Conservation (phyloP, 2,797 vertebrate genomes). For the Hybognathus amarus region DNA sequence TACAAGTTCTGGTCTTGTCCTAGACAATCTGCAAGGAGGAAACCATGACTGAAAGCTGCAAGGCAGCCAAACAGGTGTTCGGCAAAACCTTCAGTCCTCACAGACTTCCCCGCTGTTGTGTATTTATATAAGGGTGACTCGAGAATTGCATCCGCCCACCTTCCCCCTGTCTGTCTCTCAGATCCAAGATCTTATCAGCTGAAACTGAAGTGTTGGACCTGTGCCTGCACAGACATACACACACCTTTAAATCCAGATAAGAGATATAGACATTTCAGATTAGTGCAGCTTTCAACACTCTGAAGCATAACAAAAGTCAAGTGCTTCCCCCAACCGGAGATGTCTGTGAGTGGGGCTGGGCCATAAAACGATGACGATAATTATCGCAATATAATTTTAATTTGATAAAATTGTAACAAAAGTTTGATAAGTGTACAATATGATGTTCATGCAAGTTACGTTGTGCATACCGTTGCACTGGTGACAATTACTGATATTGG, state of each 20-base stretch:
- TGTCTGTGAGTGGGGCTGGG: not conserved
- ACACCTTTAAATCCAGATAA: slow-evolving; percentile 21
- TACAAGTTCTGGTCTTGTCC: slow-evolving; percentile 3
- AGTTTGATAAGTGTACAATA: too few species aligned
- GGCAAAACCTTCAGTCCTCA: slow-evolving; percentile 12
- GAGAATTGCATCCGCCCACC: slow-evolving; percentile 23
- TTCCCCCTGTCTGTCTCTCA: slow-evolving; percentile 31
- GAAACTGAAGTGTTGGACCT: slow-evolving; percentile 33
- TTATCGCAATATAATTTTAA: too few species aligned
- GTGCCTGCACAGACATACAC: slow-evolving; percentile 5
- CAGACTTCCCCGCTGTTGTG: slow-evolving; percentile 12
- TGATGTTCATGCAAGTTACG: too few species aligned
- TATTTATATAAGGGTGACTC: slow-evolving; percentile 39
- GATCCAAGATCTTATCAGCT: slow-evolving; percentile 39
- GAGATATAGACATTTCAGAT: slow-evolving; percentile 21
- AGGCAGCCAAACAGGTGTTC: slow-evolving; percentile 36
- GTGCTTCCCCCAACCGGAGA: not conserved
- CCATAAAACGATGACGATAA: not conserved
- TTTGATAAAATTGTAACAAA: too few species aligned
- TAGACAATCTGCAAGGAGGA: not conserved
- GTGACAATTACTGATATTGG: too few species aligned
- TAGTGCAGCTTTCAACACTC: not conserved
- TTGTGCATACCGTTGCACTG: too few species aligned
- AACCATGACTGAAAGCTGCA: slow-evolving; percentile 25
- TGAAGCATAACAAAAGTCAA: not conserved